A percentile compares a stretch with the other conserved stretches of the same genome.
Conservation (phyloP, 2,113 vertebrate genomes). For the Pleuronectes platessa region DNA sequence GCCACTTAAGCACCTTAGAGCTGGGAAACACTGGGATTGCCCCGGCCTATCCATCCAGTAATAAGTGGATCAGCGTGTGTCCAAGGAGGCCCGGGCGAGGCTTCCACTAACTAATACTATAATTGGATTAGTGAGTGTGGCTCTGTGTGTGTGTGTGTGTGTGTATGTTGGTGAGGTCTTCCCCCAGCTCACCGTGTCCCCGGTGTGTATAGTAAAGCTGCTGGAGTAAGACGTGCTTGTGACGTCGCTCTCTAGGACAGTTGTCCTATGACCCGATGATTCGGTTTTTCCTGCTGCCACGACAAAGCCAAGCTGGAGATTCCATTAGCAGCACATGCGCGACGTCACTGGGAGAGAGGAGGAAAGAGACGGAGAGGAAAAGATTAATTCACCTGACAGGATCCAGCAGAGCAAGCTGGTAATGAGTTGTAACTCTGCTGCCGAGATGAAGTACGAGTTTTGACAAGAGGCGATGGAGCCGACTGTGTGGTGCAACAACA, state of each 20-base stretch:
- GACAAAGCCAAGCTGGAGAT: constrained; percentile 37
- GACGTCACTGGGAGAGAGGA: constrained; percentile 30
- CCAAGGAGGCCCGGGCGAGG: constrained; percentile 44
- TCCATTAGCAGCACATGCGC: constrained; percentile 44
- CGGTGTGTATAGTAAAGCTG: constrained; percentile 56
- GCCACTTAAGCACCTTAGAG: constrained; percentile 73
- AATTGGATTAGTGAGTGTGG: constrained; percentile 72
- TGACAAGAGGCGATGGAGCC: not conserved
- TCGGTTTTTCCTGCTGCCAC: constrained; percentile 53
- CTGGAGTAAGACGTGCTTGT: constrained; percentile 46
- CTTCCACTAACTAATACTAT: constrained; percentile 64
- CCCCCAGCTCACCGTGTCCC: constrained; percentile 54
- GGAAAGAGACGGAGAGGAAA: constrained; percentile 30
- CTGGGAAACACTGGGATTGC: constrained; percentile 75
- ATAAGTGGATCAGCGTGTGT: constrained; percentile 77
- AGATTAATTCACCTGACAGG: constrained; percentile 33
- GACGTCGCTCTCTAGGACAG: constrained; percentile 56
- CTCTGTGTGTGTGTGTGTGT: constrained; percentile 9
- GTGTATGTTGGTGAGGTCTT: constrained; percentile 43
- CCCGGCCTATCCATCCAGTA: constrained; percentile 58
- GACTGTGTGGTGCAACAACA: not conserved
- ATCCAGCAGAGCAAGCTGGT: constrained; percentile 14
- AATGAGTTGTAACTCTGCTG: not conserved
- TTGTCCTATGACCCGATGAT: constrained; percentile 55
- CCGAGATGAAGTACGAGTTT: not conserved